phyloP scores from a whole-genome alignment of 2,888 invertebrate genomes.

The Brachylomia viminalis region DNA sequence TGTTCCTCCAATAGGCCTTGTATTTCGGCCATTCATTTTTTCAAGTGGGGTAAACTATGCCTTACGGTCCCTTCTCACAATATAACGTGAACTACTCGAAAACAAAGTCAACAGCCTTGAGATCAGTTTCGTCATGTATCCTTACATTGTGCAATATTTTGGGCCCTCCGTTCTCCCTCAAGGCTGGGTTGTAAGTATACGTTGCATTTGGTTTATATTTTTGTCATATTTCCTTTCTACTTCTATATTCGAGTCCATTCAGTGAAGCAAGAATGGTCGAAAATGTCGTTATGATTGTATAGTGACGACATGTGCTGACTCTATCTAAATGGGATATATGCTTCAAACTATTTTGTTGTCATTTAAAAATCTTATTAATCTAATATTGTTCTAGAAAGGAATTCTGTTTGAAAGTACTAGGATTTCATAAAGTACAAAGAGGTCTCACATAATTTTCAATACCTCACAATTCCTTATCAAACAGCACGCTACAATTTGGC shows the following conservation, averaged over 20 bases:
- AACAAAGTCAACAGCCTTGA: conserved; percentile 82
- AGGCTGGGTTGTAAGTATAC: conserved; percentile 10
- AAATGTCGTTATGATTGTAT: conserved; percentile 1
- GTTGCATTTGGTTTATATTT: conserved; percentile 34
- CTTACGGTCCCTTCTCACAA: conserved; percentile 68
- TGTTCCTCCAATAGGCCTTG: conserved; percentile 74
- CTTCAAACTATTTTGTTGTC: neutral
- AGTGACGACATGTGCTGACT: neutral
- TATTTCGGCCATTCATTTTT: conserved; percentile 80
- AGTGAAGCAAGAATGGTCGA: conserved; percentile 2
- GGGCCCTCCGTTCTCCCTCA: conserved; percentile 10
- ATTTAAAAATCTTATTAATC: neutral
- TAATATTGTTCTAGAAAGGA: neutral
- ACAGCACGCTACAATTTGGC: conserved; percentile 52
- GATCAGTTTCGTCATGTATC: conserved; percentile 65
- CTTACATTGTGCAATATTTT: conserved; percentile 58
- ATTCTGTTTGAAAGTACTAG: neutral
- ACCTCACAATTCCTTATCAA: conserved; percentile 22
- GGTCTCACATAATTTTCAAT: neutral
- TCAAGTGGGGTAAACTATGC: conserved; percentile 74
- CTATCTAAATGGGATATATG: neutral
- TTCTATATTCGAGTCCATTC: conserved; percentile 21
- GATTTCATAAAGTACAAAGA: neutral
- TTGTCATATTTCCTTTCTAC: conserved; percentile 11
- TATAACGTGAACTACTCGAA: conserved; percentile 76